phyloP scores from a whole-genome alignment of 2,888 invertebrate species.

The Caenorhabditis sp. region DNA sequence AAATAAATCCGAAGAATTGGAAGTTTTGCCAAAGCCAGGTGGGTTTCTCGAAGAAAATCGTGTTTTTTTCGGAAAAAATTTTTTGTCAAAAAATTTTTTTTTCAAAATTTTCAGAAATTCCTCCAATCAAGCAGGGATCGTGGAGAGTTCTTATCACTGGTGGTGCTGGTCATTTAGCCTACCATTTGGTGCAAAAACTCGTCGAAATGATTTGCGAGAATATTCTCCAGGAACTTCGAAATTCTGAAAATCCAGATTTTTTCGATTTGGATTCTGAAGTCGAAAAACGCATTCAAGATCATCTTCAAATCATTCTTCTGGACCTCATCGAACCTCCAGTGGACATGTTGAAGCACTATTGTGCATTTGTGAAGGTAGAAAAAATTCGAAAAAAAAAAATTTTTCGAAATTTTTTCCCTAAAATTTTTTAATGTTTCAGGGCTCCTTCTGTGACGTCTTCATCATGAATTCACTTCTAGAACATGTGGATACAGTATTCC shows the following conservation, averaged over 20 bases:
- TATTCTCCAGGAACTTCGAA: background rate
- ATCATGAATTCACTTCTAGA: constrained; percentile 37
- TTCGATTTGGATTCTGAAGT: background rate
- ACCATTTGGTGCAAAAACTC: constrained; percentile 21
- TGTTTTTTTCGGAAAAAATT: no score
- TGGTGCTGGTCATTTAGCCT: constrained; percentile 51
- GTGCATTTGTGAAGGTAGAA: constrained; percentile 18
- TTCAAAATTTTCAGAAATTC: no score
- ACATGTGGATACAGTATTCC: constrained; percentile 42
- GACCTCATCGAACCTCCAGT: constrained; percentile 21
- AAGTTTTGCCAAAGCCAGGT: background rate
- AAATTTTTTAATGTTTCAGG: constrained; percentile 36
- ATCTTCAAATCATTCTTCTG: constrained; percentile 24
- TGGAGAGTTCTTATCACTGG: constrained; percentile 50
- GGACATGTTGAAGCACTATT: background rate
- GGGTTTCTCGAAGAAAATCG: background rate
- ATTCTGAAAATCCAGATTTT: constrained; percentile 4
- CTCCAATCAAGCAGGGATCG: background rate
- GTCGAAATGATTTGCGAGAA: constrained; percentile 10
- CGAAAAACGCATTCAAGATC: background rate
- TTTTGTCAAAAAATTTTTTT: no score
- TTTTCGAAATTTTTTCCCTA: background rate
- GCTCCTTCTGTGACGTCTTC: constrained; percentile 40
- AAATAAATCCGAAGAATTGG: background rate
- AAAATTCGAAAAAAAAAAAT: background rate